Evolutionary conservation across 2,888 invertebrate species (phyloP).

Genomic region (Himalopsyche japonica): DNA sequence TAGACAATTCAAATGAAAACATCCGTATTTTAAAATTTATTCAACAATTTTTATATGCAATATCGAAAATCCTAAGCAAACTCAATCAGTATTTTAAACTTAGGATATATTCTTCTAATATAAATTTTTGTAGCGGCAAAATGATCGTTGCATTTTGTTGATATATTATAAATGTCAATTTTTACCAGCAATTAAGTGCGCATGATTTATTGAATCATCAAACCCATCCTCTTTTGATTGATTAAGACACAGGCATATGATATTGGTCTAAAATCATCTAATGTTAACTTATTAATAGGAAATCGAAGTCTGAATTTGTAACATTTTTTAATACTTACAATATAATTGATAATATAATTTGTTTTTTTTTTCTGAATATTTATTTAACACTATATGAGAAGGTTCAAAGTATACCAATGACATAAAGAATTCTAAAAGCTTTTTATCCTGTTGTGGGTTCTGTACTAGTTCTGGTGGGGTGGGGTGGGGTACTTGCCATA

Average conservation of each 20-base stretch:
- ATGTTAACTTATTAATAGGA: constrained; percentile 17
- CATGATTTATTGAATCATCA: background rate
- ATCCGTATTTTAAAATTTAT: no score
- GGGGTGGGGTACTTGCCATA: no score
- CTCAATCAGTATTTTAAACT: background rate
- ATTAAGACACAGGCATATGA: background rate
- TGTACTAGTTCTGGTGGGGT: no score
- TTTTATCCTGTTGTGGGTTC: no score
- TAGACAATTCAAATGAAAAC: background rate
- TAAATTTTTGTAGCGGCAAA: background rate
- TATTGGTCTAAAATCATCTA: constrained; percentile 4
- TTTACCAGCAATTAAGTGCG: background rate
- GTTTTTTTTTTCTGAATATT: background rate
- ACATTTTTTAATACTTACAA: constrained; percentile 1
- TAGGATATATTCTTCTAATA: background rate
- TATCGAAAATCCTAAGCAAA: background rate
- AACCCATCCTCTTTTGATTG: background rate
- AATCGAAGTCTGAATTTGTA: constrained; percentile 15
- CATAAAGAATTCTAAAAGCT: no score
- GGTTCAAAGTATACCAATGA: background rate
- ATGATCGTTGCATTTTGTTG: background rate
- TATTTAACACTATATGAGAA: background rate
- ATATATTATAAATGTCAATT: background rate
- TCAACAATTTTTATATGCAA: no score
- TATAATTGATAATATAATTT: background rate